Base-by-base conservation (phyloP, 2,888 invertebrate genomes). In the Drosophila quinaria region DNA sequence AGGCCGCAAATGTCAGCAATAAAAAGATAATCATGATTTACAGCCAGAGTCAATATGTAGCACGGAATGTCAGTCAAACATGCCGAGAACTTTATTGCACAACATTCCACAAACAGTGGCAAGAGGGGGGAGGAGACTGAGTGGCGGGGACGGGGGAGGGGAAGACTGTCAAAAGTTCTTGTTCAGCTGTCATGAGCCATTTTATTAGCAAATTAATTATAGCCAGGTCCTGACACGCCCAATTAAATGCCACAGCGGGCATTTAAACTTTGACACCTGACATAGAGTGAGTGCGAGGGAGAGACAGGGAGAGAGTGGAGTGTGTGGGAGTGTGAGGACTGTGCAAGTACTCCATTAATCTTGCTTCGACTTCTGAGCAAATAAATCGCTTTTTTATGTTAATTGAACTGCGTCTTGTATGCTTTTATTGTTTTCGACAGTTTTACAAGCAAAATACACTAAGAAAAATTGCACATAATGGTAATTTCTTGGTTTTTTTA, bases 361-460 rank as follows among this genome's bases (percentile, higher is more conserved):
- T 74, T 80, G 61, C 55, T 85, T 82, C 65, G 74, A 78, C 44
- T 8, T 42, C 22, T n/a, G 10, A 13, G 58, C 47, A 79, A 87
- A 91, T 84, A 91, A 91, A 91, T 91, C 85, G 82, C 80, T 82
- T 87, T 90, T 87, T 90, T 90, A 91, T 91, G 91, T 82, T 91
- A 90, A 91, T 91, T 89, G 90, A 82, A 70, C 52, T 37, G 68
- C 76, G 80, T 74, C 80, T 79, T 86, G 80, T 84, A 80, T 81
- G 77, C 42, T 85, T 85, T 86, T 80, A 75, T 80, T 82, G 82
- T 70, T 82, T 70, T 66, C 37, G 13, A 46, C 35, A 39, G 49
- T 13, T 66, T 51, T 22, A 61, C 67, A 51, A 22, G 33, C n/a
- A 4, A 63, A 64, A 41, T 59, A 64, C 54, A 62, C 55, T 15